These are phyloP conservation scores for Anoplolepis gracilipes DNA, from an alignment of 1,140 invertebrate species.

Conservation along the genomic window DNA sequence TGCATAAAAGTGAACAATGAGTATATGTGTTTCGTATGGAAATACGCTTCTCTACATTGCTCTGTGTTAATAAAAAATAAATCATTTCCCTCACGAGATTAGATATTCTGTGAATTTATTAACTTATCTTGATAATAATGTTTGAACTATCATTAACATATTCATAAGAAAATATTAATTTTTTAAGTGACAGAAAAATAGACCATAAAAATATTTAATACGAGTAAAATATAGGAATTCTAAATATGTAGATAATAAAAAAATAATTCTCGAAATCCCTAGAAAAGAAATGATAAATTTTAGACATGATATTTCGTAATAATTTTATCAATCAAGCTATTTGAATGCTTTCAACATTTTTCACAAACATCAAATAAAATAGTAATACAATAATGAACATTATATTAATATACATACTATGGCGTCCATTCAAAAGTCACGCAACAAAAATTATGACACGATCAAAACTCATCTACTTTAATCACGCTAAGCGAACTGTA, in stretches of 20 bases:
- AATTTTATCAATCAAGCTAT: not conserved
- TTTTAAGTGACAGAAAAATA: not conserved
- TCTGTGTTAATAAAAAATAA: slow-evolving; percentile 22
- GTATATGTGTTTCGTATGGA: not conserved
- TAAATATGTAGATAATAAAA: not conserved
- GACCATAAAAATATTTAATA: no score
- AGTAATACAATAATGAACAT: slow-evolving; percentile 19
- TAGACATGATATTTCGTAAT: not conserved
- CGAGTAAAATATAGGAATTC: not conserved
- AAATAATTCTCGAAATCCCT: not conserved
- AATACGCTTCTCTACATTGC: not conserved
- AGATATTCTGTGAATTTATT: not conserved
- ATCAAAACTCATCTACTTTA: slow-evolving; percentile 34
- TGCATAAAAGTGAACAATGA: not conserved
- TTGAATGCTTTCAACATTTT: not conserved
- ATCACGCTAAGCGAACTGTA: slow-evolving; percentile 22
- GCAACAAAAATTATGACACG: not conserved
- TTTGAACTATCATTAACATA: not conserved
- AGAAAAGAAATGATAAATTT: not conserved
- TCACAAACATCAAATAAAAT: not conserved
- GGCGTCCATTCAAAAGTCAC: slow-evolving; percentile 11
- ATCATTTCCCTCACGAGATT: slow-evolving; percentile 5
- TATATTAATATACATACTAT: slow-evolving; percentile 1
- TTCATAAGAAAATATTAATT: not conserved
- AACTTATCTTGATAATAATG: not conserved